A percentile compares a stretch with the other conserved stretches of the same genome.
Conservation (phyloP, 2,113 vertebrate genomes). For the Ptilonorhynchus violaceus region DNA sequence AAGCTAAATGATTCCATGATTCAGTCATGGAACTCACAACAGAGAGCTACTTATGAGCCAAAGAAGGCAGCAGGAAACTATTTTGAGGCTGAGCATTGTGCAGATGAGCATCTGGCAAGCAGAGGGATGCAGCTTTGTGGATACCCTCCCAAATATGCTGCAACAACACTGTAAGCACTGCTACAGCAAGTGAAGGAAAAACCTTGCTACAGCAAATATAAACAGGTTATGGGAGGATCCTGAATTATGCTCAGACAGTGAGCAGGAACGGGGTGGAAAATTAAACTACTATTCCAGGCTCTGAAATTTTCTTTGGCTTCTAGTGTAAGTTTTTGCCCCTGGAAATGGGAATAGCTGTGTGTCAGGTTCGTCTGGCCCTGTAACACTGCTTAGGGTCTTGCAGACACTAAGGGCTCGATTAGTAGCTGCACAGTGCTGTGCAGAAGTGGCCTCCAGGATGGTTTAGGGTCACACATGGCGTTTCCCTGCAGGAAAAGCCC, state of each 20-base stretch:
- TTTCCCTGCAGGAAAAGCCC: background rate
- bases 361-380: background rate
- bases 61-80: background rate
- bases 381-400: background rate
- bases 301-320: background rate
- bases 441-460: background rate
- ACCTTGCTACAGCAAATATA: background rate
- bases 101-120: background rate
- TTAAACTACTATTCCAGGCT: background rate
- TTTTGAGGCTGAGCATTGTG: background rate
- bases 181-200: background rate
- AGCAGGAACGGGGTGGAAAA: background rate
- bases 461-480: background rate
- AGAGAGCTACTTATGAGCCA: background rate
- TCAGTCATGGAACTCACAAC: background rate
- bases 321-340: background rate
- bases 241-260: background rate
- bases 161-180: background rate
- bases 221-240: background rate
- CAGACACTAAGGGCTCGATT: background rate
- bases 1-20: background rate
- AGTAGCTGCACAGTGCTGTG: background rate
- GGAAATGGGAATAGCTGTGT: background rate
- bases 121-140: background rate
- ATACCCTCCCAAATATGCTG: background rate